Evolutionary conservation across 2,888 invertebrate species (phyloP).

Genomic region (Myathropa florea): DNA sequence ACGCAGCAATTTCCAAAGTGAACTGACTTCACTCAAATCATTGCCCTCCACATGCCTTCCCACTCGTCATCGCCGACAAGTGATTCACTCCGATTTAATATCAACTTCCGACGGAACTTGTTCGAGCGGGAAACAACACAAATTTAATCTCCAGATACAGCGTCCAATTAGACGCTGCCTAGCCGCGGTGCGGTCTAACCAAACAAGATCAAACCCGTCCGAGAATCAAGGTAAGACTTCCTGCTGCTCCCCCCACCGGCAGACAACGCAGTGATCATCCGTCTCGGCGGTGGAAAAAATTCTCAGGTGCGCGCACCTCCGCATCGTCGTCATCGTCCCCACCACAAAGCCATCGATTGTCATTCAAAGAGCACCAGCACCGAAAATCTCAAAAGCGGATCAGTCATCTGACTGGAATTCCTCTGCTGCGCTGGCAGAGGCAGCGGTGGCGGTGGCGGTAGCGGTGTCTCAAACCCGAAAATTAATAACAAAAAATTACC

Average conservation of each 20-base stretch:
- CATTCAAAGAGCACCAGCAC: conserved; percentile 61
- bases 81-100: not conserved
- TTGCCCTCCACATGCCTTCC: not conserved
- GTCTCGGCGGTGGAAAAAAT: conserved; percentile 50
- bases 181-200: conserved; percentile 1
- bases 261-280: conserved; percentile 26
- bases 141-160: conserved; percentile 9
- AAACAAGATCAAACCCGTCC: conserved; percentile 35
- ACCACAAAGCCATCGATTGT: conserved; percentile 57
- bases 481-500: conserved; percentile 53
- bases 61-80: not conserved
- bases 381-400: conserved; percentile 69
- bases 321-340: conserved; percentile 17
- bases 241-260: not conserved
- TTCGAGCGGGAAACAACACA: conserved; percentile 9
- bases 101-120: conserved; percentile 50
- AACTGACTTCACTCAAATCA: not conserved
- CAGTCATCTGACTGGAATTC: conserved; percentile 69
- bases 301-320: conserved; percentile 65
- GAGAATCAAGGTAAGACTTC: not conserved
- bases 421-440: conserved; percentile 29
- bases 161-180: conserved; percentile 48
- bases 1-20: not conserved
- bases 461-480: conserved; percentile 43
- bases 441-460: not conserved